Base-by-base conservation (phyloP, 2,797 vertebrate species). In the Danio tinwini region DNA sequence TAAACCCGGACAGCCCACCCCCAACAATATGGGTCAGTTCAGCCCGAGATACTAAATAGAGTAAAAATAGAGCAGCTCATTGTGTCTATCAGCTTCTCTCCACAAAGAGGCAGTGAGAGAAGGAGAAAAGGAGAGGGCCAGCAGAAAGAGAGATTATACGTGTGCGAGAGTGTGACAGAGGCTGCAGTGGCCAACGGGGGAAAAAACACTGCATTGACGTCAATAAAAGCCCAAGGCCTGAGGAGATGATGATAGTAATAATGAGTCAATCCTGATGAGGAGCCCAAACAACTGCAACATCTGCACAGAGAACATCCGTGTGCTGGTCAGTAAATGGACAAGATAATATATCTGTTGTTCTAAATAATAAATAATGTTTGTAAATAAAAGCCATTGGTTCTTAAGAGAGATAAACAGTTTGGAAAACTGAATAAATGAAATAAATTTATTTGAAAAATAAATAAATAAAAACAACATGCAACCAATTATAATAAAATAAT, bases 51-150 rank as follows among this genome's bases (percentile, higher is more conserved):
- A 72, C 56, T 76, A 79, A 81, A 74, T 73, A 11, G 8, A 84
- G 45, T 74, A 85, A 74, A 87, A 86, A 89, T 81, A 84, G 53
- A 37, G 77, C 69, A 44, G 58, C 77, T 71, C 10, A 81, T 80
- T 63, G 63, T 72, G 12, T 64, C 61, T 53, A 82, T 78, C 40
- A 68, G 70, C 63, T 78, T 55, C 58, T 71, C 16, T 70, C 17
- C 53, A 82, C 50, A 62, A 59, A 64, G 29, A 12, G 13, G 39
- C 9, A 61, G 53, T 29, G 52, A 74, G 19, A 55, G 61, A 63
- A 44, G 42, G 49, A 55, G 17, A 55, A 76, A 47, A 78, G 59
- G 7, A 53, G 44, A 53, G 29, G 63, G 0, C 19, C 53, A 70
- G 44, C 11, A 29, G 11, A 7, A 4, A 17, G 72, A 69, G 47